Evolutionary conservation across 1,140 invertebrate genomes (phyloP).

Genomic region (Hycleus cichorii): DNA sequence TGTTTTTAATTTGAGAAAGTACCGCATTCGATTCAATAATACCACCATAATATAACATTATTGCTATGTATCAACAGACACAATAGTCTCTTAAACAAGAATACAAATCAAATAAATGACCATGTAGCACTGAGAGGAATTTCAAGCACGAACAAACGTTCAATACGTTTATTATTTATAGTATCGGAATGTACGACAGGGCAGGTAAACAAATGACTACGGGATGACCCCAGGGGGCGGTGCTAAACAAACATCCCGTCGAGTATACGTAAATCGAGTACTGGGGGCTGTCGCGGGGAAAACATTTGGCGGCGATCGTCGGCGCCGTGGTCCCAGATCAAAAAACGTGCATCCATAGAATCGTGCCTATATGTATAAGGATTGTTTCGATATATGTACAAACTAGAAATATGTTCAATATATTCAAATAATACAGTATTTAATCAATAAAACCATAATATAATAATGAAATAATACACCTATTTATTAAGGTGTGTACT

Average conservation of each 20-base stretch:
- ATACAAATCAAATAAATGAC: constrained; percentile 30
- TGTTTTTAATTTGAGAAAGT: constrained; percentile 17
- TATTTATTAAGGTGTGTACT: too few relatives aligned
- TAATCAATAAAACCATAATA: too few relatives aligned
- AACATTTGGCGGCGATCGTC: constrained; percentile 2
- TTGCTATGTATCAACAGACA: constrained; percentile 25
- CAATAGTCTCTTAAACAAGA: constrained; percentile 25
- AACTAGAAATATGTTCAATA: neutral
- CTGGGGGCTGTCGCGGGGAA: constrained; percentile 1
- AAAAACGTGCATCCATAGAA: constrained; percentile 1
- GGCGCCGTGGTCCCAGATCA: neutral
- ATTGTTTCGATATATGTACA: neutral
- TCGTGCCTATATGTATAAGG: neutral
- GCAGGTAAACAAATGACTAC: constrained; percentile 31
- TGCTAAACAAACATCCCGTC: constrained; percentile 31
- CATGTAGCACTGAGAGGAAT: constrained; percentile 23
- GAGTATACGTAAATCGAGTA: constrained; percentile 7
- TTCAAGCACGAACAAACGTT: constrained; percentile 21
- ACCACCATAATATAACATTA: constrained; percentile 24
- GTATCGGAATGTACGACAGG: constrained; percentile 25
- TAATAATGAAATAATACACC: too few relatives aligned
- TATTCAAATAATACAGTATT: neutral
- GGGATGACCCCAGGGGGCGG: constrained; percentile 23
- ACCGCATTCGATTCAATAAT: constrained; percentile 23
- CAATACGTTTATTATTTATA: constrained; percentile 28